Base-by-base conservation (phyloP, 2,888 invertebrate species). In the Sicus ferrugineus region DNA sequence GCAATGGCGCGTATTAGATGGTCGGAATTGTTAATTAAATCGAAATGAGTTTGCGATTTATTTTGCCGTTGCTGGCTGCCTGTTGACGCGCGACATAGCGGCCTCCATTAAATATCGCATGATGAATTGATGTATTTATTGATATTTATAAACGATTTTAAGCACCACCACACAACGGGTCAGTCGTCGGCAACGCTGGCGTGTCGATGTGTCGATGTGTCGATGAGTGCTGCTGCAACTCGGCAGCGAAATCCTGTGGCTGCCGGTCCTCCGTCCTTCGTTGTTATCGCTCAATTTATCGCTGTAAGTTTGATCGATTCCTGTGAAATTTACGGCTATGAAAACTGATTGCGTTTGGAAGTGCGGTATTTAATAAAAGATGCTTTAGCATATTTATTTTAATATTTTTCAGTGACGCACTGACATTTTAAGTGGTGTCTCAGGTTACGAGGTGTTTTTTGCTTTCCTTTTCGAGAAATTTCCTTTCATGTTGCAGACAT, bases 1-100 rank as follows among this genome's bases (percentile, higher is more conserved):
- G 58, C 70, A 71, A 73, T 72, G 63, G 64, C 52, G 59, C 63
- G 65, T 59, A 70, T 73, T 73, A 62, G 68, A 71, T 46, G 61
- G 19, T 21, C 68, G 28, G 28, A 70, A 69, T 65, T 61, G 68
- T 71, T 69, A 69, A 71, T 71, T 71, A 72, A 69, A 64, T 65
- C 48, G 56, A 61, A 71, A 71, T 71, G 67, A 71, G 59, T 69
- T 61, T 58, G 42, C 67, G 64, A 54, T 69, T 67, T 67, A 66
- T 70, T 67, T 70, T 54, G 34, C 21, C 26, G 50, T 56, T 31
- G 62, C 23, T 67, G 48, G 16, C 23, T 19, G 9, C n/a, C 16
- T 4, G 28, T 14, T 11, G 59, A 31, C 34, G 34, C 3, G 1
- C 38, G 23, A 34, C 31, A 26, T 34, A 52, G 16, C 3, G 11